Percentiles rank a stretch among this genome's conserved stretches.
Evolutionary conservation across 2,888 invertebrate genomes (phyloP).

Genomic region (Didymodactylos carnosus): DNA sequence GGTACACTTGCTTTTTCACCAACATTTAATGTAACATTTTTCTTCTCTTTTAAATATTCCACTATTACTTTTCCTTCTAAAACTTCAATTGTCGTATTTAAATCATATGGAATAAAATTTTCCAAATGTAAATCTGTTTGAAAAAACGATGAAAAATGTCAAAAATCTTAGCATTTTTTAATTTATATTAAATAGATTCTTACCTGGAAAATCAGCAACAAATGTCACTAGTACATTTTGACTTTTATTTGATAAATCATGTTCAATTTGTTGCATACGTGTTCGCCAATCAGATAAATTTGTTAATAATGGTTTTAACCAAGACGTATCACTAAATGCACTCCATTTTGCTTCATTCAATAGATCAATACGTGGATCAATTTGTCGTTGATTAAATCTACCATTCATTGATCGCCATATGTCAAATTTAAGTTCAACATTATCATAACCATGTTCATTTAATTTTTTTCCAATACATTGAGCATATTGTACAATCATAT

Average conservation of each 20-base stretch:
- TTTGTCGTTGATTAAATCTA: constrained; percentile 56
- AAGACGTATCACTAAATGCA: constrained; percentile 44
- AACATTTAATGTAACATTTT: background rate
- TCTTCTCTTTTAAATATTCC: constrained; percentile 26
- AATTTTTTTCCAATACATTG: constrained; percentile 48
- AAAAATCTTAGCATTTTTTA: constrained; percentile 32
- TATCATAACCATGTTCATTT: constrained; percentile 42
- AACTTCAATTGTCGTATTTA: constrained; percentile 56
- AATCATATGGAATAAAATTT: constrained; percentile 52
- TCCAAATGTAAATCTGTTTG: too few species aligned
- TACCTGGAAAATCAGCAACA: constrained; percentile 71
- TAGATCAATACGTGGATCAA: constrained; percentile 55
- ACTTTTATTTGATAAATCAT: constrained; percentile 43
- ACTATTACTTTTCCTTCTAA: constrained; percentile 51
- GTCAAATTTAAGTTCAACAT: constrained; percentile 51
- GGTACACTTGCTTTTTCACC: background rate
- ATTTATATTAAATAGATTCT: too few species aligned
- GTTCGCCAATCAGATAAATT: constrained; percentile 43
- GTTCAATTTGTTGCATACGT: constrained; percentile 38
- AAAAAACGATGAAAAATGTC: too few species aligned
- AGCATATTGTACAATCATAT: constrained; percentile 64
- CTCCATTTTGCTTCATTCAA: constrained; percentile 49
- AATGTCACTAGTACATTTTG: constrained; percentile 53
- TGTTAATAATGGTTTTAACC: constrained; percentile 54
- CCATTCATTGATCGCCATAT: constrained; percentile 76